Evolutionary conservation across 1,140 invertebrate species (phyloP).

Genomic region (Heliconius nattereri): DNA sequence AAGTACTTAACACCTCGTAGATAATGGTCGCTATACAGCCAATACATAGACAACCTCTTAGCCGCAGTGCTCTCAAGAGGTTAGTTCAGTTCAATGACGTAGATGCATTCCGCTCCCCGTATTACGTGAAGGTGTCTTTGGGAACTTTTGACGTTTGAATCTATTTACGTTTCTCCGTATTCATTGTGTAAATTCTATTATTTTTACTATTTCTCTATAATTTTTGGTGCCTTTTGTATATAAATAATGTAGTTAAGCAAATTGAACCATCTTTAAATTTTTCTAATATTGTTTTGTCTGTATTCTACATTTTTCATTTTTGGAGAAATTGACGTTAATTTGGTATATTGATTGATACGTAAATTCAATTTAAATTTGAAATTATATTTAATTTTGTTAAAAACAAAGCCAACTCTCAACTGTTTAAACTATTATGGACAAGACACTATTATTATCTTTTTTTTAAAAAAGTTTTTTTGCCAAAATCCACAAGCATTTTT

Average conservation of each 20-base stretch:
- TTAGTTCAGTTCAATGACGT: conserved; percentile 42
- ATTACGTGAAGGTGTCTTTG: conserved; percentile 34
- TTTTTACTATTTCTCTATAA: not conserved
- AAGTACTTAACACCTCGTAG: not conserved
- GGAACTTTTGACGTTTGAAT: conserved; percentile 35
- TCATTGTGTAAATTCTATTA: not conserved
- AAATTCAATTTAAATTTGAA: too few species aligned
- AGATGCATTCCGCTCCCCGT: conserved; percentile 36
- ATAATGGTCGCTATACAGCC: conserved; percentile 13
- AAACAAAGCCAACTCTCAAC: too few species aligned
- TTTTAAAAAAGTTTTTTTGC: not conserved
- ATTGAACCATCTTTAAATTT: not conserved
- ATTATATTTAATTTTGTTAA: too few species aligned
- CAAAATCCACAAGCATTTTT: not conserved
- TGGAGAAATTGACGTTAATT: too few species aligned
- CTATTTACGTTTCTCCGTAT: conserved; percentile 22
- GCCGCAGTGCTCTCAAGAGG: conserved; percentile 38
- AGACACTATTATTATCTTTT: not conserved
- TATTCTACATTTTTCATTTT: too few species aligned
- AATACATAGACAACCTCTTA: conserved; percentile 18
- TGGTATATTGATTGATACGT: too few species aligned
- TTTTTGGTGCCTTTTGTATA: not conserved
- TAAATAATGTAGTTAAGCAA: not conserved
- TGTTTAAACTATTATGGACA: not conserved
- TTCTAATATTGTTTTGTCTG: too few species aligned